Base-by-base conservation (phyloP, 2,113 vertebrate species). In the Triplophysa dalaica region DNA sequence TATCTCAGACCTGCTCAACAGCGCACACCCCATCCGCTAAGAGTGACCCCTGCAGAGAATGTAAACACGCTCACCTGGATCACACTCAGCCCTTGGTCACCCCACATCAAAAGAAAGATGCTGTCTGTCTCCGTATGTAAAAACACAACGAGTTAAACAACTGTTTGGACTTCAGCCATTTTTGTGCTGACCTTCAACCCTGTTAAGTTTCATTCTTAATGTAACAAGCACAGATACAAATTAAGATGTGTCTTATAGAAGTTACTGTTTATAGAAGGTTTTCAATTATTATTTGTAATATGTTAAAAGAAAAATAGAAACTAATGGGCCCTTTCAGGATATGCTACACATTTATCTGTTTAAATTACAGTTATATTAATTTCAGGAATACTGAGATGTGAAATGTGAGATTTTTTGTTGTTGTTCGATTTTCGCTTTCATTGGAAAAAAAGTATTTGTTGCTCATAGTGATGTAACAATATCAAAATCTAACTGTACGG, bases 21-120 rank as follows among this genome's bases (percentile, higher is more conserved):
- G 24, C 26, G 64, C 60, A 79, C 8, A 54, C 60, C 21, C n/a
- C 29, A 16, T 17, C 1, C 19, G 24, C 63, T 60, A 63, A 50
- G 16, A 38, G 29, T 21, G 48, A 81, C 62, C 70, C 70, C 63
- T 68, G 56, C 54, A 21, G 69, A 29, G 70, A 63, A 29, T 26
- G 29, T 70, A 33, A 38, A 78, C 62, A 43, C 54, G 13, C 21
- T 68, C 70, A 62, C 29, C 63, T 69, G 26, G 29, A 14, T 41
- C 48, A 67, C 22, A 43, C 64, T 41, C 24, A 41, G 38, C 4
- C 21, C 12, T 11, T 22, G 43, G 38, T 48, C 29, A 68, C 41
- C 19, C 52, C 50, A 29, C 13, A 41, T 21, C 50, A 69, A 43
- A 72, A 64, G 52, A n/a, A 67, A 67, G 50, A 52, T n/a, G 68